phyloP scores from a whole-genome alignment of 1,140 invertebrate species.

The Drosophila sulfurigaster region DNA sequence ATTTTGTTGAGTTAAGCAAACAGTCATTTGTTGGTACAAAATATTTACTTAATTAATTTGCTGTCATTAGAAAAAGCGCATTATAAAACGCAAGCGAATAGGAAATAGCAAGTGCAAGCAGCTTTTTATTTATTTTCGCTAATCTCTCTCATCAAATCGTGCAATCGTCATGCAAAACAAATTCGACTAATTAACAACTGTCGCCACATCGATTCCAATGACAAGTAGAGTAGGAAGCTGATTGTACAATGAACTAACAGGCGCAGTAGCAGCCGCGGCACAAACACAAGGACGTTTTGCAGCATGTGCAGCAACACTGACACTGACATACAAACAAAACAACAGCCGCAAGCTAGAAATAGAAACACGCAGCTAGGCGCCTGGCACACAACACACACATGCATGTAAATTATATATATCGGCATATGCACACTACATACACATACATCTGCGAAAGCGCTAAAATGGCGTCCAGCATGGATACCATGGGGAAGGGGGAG shows the following conservation, averaged over 20 bases:
- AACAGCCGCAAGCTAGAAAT: conserved; percentile 47
- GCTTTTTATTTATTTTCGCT: neutral
- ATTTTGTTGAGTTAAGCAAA: neutral
- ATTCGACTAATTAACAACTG: conserved; percentile 39
- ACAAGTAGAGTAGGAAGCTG: conserved; percentile 8
- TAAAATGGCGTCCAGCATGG: conserved; percentile 61
- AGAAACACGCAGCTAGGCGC: conserved; percentile 35
- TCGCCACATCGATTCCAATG: conserved; percentile 17
- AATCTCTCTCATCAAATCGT: conserved; percentile 24
- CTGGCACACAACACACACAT: conserved; percentile 24
- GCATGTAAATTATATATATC: conserved; percentile 17
- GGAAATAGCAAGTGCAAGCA: conserved; percentile 20
- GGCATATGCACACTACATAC: conserved; percentile 1
- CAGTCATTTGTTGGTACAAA: conserved; percentile 34
- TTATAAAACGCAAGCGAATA: conserved; percentile 18
- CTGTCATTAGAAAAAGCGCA: conserved; percentile 10
- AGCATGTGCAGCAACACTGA: conserved; percentile 49
- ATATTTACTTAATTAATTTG: conserved; percentile 39
- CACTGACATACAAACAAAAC: conserved; percentile 56
- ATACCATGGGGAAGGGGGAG: conserved; percentile 25
- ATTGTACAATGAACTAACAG: conserved; percentile 44
- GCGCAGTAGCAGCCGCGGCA: conserved; percentile 12
- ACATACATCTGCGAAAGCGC: conserved; percentile 19
- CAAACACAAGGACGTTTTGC: conserved; percentile 56
- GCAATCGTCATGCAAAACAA: conserved; percentile 37